Conservation (phyloP, 2,888 invertebrate genomes). For the Eutolmus rufibarbis region DNA sequence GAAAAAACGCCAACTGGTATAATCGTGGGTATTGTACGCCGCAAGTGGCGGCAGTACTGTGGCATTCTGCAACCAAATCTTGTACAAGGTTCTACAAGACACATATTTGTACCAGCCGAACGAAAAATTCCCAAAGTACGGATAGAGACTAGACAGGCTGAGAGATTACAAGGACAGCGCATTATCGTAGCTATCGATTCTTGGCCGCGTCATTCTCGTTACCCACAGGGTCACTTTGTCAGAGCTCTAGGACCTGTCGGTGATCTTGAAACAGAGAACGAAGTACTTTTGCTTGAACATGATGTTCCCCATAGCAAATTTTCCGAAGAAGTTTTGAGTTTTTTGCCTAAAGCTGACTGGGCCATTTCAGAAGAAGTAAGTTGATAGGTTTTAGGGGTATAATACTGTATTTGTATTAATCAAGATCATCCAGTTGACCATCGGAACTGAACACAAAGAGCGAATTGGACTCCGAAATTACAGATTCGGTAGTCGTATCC, state of each 20-base stretch:
- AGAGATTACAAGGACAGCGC: constrained; percentile 79
- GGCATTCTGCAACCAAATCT: constrained; percentile 87
- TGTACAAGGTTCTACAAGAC: constrained; percentile 74
- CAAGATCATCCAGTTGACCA: constrained; percentile 44
- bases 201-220: constrained; percentile 93
- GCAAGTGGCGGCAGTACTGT: constrained; percentile 98
- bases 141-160: constrained; percentile 93
- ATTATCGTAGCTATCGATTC: constrained; percentile 95
- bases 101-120: constrained; percentile 94
- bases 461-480: constrained; percentile 41
- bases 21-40: constrained; percentile 92
- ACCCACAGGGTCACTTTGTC: constrained; percentile 96
- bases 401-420: constrained; percentile 35
- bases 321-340: constrained; percentile 91
- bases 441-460: constrained; percentile 42
- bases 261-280: constrained; percentile 95
- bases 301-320: constrained; percentile 96
- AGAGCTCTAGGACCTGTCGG: constrained; percentile 90
- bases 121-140: constrained; percentile 91
- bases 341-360: constrained; percentile 91
- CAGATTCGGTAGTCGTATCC: constrained; percentile 35
- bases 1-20: constrained; percentile 73
- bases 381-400: not conserved
- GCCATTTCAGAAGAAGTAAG: constrained; percentile 79
- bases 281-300: constrained; percentile 93